Conservation (phyloP, 2,888 invertebrate species). For the Lottia scabra region DNA sequence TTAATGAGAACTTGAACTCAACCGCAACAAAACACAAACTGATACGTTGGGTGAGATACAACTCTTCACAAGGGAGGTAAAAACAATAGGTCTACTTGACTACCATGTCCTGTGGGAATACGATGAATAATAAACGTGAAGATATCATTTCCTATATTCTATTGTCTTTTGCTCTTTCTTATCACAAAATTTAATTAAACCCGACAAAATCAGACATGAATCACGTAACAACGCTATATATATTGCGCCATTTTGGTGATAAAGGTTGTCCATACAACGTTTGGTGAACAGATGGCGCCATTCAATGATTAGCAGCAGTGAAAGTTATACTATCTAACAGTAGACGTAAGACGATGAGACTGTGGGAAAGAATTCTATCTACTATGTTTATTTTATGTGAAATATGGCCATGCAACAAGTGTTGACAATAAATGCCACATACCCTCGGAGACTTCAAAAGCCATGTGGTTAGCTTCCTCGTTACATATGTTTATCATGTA, state of each 20-base stretch:
- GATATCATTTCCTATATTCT: not conserved
- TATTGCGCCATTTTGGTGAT: not conserved
- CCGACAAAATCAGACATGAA: not conserved
- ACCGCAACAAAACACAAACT: not conserved
- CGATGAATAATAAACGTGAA: not conserved
- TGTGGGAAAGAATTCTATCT: not conserved
- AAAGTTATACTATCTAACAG: not conserved
- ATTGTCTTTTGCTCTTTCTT: not conserved
- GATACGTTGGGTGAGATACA: not conserved
- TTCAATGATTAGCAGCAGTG: not conserved
- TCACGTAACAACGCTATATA: not conserved
- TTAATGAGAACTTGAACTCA: not conserved
- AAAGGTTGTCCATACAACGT: not conserved
- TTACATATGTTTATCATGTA: too few species aligned
- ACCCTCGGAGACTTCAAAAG: not conserved
- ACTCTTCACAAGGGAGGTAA: not conserved
- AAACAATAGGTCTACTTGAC: conserved; percentile 3
- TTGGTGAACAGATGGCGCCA: not conserved
- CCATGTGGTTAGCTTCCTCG: not conserved
- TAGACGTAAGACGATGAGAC: not conserved
- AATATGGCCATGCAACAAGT: conserved; percentile 1
- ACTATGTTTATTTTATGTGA: not conserved
- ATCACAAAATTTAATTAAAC: too few species aligned
- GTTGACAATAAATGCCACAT: not conserved
- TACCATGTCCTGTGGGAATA: not conserved